A percentile compares a stretch with the other conserved stretches of the same genome.
Conservation (phyloP, 2,888 invertebrate genomes). For the Spialia ferax region DNA sequence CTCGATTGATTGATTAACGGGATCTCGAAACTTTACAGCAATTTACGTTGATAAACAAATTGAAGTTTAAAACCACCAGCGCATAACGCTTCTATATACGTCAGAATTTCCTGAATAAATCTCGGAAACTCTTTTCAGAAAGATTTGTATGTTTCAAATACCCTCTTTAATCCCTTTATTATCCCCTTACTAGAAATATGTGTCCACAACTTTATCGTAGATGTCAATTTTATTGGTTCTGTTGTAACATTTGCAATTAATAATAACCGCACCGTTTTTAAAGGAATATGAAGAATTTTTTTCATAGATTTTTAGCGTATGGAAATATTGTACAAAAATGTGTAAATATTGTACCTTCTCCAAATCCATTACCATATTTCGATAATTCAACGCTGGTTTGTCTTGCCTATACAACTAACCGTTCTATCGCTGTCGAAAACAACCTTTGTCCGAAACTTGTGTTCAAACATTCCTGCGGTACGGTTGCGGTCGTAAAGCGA, state of each 20-base stretch:
- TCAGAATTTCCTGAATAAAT: background rate
- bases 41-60: background rate
- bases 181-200: too few species aligned
- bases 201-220: too few species aligned
- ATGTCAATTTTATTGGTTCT: too few species aligned
- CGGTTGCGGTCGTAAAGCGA: constrained; percentile 28
- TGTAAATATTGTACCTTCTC: too few species aligned
- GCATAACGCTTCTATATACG: too few species aligned
- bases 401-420: constrained; percentile 10
- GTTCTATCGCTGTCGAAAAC: constrained; percentile 3
- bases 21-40: background rate
- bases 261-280: too few species aligned
- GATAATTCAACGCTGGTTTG: background rate
- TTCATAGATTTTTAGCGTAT: too few species aligned
- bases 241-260: too few species aligned
- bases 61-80: background rate
- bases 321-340: too few species aligned
- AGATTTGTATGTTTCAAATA: too few species aligned
- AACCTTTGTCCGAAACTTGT: constrained; percentile 17
- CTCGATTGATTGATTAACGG: constrained; percentile 19
- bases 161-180: too few species aligned
- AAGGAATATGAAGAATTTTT: too few species aligned
- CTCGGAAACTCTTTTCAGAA: background rate
- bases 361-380: background rate
- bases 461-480: constrained; percentile 18